Evolutionary conservation across 2,797 vertebrate species (phyloP).

Genomic region (Danio tinwini): DNA sequence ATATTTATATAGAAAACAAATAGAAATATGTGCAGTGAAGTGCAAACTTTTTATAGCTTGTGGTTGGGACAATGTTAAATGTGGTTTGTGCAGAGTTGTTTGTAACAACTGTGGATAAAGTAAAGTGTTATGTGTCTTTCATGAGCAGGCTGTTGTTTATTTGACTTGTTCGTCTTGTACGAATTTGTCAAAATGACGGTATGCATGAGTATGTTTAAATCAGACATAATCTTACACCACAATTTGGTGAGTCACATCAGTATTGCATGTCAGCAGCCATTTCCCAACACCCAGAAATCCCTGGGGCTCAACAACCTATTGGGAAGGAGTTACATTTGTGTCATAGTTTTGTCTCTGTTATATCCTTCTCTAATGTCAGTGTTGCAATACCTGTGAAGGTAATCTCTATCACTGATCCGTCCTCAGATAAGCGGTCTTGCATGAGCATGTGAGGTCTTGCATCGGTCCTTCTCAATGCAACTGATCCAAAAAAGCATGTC

Average conservation of each 20-base stretch:
- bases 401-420: conserved; percentile 32
- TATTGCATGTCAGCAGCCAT: conserved; percentile 17
- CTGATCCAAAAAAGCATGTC: conserved; percentile 22
- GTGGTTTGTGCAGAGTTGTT: too few relatives aligned
- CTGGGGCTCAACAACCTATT: conserved; percentile 1
- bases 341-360: conserved; percentile 34
- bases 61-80: neutral
- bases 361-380: conserved; percentile 33
- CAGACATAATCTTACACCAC: conserved; percentile 2
- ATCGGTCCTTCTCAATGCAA: neutral
- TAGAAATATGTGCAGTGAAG: neutral
- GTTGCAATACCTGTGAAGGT: conserved; percentile 47
- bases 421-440: conserved; percentile 42
- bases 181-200: conserved; percentile 27
- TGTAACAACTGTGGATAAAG: neutral
- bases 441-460: conserved; percentile 45
- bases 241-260: conserved; percentile 35
- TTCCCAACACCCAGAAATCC: conserved; percentile 30
- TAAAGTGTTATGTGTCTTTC: conserved; percentile 14
- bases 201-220: conserved; percentile 10
- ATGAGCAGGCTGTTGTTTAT: conserved; percentile 8
- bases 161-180: conserved; percentile 11
- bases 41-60: neutral
- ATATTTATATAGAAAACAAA: neutral
- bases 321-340: conserved; percentile 25